phyloP scores from a whole-genome alignment of 2,113 vertebrate genomes.

The Hystrix brachyura region DNA sequence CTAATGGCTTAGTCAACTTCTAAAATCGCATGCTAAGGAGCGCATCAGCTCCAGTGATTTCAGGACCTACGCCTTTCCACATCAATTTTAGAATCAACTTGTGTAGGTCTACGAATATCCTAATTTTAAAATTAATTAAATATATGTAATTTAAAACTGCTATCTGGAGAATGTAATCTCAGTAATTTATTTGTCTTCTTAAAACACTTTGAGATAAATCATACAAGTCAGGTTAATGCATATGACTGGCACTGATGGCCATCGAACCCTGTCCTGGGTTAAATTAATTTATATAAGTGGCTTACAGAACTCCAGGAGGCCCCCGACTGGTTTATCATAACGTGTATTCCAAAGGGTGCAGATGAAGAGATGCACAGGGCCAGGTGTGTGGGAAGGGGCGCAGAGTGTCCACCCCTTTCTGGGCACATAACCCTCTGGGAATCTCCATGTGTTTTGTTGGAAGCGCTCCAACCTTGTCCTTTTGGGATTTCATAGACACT shows the following conservation, averaged over 20 bases:
- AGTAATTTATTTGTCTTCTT: neutral
- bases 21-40: neutral
- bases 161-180: neutral
- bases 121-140: conserved; percentile 35
- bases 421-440: neutral
- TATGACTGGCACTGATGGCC: neutral
- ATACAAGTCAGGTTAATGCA: neutral
- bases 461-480: neutral
- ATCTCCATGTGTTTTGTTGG: neutral
- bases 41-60: neutral
- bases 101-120: neutral
- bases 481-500: neutral
- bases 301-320: neutral
- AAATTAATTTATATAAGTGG: neutral
- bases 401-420: neutral
- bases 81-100: neutral
- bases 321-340: neutral
- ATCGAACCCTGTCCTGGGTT: neutral
- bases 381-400: neutral
- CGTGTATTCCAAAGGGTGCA: no score
- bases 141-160: neutral
- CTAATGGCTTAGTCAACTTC: neutral
- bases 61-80: neutral
- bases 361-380: no score
- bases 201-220: neutral